Conservation (phyloP, 2,888 invertebrate genomes). For the Zaprionus lineosus region DNA sequence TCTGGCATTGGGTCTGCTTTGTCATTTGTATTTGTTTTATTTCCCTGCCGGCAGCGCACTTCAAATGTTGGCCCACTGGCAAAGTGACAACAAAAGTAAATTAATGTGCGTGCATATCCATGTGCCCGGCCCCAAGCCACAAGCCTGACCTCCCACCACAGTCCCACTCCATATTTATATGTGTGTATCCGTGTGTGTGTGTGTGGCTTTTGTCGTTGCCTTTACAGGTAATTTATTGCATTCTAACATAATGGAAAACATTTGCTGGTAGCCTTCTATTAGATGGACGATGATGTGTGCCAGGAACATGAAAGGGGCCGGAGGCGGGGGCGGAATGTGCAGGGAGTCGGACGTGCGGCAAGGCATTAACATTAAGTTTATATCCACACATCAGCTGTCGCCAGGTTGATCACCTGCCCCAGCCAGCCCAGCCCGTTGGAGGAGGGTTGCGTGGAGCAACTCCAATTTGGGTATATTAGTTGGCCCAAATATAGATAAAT, state of each 20-base stretch:
- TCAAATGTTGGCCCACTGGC: slow-evolving; percentile 79
- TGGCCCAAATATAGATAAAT: slow-evolving; percentile 72
- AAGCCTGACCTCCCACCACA: not conserved
- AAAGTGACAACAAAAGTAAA: slow-evolving; percentile 79
- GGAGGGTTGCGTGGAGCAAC: not conserved
- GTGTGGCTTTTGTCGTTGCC: slow-evolving; percentile 72
- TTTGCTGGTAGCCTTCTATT: slow-evolving; percentile 70
- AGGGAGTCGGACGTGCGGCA: slow-evolving; percentile 11
- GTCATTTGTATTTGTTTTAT: slow-evolving; percentile 79
- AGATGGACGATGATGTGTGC: slow-evolving; percentile 35
- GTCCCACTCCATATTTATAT: slow-evolving; percentile 10
- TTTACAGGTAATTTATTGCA: slow-evolving; percentile 81
- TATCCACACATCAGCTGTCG: slow-evolving; percentile 73
- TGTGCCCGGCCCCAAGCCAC: slow-evolving; percentile 29
- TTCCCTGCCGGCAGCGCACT: slow-evolving; percentile 69
- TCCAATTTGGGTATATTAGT: slow-evolving; percentile 50
- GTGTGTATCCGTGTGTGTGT: slow-evolving; percentile 10
- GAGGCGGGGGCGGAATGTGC: not conserved
- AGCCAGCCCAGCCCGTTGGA: slow-evolving; percentile 17
- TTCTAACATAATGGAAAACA: slow-evolving; percentile 79
- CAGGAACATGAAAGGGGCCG: slow-evolving; percentile 11
- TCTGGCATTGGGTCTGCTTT: slow-evolving; percentile 52
- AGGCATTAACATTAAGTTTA: slow-evolving; percentile 78
- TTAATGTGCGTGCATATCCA: slow-evolving; percentile 76
- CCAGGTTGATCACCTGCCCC: slow-evolving; percentile 69